Conservation (phyloP, 2,113 vertebrate genomes). For the Notiomystis cincta region DNA sequence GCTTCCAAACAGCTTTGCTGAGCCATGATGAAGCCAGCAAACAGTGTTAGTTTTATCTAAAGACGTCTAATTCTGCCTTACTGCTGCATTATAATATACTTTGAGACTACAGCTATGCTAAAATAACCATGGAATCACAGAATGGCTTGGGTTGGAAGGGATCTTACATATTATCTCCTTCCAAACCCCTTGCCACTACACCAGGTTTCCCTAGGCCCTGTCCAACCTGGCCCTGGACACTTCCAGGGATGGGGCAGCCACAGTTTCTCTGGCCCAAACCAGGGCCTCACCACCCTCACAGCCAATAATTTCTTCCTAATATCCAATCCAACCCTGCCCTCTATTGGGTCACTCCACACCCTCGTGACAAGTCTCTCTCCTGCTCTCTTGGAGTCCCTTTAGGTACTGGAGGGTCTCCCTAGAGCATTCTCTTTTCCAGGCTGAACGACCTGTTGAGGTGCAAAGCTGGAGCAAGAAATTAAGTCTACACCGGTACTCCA, state of each 20-base stretch:
- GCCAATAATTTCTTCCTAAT: neutral
- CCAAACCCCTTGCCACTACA: no score
- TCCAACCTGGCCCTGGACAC: neutral
- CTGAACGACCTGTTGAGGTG: neutral
- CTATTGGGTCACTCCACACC: neutral
- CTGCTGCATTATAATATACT: accelerated
- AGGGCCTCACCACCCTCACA: neutral
- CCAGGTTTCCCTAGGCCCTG: neutral
- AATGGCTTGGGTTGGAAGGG: neutral
- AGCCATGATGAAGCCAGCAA: neutral
- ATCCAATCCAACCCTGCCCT: neutral
- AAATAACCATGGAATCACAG: accelerated
- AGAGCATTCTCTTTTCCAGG: neutral
- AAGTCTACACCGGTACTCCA: neutral
- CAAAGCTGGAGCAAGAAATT: neutral
- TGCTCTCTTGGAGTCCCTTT: neutral
- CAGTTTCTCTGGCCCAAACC: neutral
- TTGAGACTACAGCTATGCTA: no score
- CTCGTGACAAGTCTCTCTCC: neutral
- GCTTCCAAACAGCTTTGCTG: neutral
- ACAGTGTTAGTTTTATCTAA: neutral
- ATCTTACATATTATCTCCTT: neutral
- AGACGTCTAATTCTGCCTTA: neutral
- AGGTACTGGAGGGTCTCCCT: neutral
- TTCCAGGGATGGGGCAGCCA: neutral